Evolutionary conservation across 2,113 vertebrate genomes (phyloP), one percentile per base, ranked within the genome.

Genomic region (Saimiri boliviensis): DNA sequence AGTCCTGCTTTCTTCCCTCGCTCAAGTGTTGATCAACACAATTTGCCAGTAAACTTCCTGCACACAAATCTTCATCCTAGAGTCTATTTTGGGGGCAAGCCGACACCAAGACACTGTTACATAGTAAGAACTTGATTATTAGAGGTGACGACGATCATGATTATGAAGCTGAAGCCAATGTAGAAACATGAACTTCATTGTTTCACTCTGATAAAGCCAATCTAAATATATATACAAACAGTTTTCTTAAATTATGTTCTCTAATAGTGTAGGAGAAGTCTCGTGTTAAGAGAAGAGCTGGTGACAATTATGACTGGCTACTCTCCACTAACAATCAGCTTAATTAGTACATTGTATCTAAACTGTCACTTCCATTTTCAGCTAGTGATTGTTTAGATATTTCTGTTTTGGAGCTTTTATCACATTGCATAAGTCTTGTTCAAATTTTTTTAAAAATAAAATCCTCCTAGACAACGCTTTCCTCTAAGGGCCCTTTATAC

Each of bases 321-420:
- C 42, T 85, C 54, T 82, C 49, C 6, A 56, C 25, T 58, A 52
- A 40, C 25, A 52, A 40, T 70, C 66, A 86, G 35, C 11, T 40
- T 79, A 84, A 89, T 52, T 88, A 84, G 56, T 52, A 73, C 37
- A 92, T 25, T 71, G 11, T 27, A 63, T 77, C 40, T 85, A 96
- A 95, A 95, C 13, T 40, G 37, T 49, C 8, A 42, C 85, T 90
- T 89, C 9, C 76, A 80, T 58, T 93, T 93, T 92, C 86, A 90
- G 23, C 71, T 89, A 19, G 35, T 54, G 49, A 84, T 54, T 77
- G 1, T 82, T 45, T 89, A 86, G 37, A 17, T 60, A 49, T 97
- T 93, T 91, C 42, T 86, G 17, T 92, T 81, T 89, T 86, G 35
- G 37, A 95, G 68, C 49, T 93, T 87, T 92, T 81, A 89, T 90